phyloP scores from a whole-genome alignment of 2,888 invertebrate species.

The Alloscopus bannaensis region DNA sequence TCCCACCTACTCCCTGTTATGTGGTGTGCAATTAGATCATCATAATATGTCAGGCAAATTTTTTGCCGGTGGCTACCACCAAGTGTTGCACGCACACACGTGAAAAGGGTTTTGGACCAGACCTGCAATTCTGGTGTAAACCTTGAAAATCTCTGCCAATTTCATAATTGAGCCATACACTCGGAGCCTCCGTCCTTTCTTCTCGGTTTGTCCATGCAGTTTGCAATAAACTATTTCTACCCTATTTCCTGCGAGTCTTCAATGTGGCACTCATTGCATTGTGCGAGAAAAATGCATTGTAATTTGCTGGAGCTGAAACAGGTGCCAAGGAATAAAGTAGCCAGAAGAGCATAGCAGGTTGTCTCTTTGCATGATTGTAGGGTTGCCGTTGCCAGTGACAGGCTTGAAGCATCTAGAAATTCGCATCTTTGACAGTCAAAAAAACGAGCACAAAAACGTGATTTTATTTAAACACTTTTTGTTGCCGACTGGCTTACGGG shows the following conservation, averaged over 20 bases:
- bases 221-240: too few relatives aligned
- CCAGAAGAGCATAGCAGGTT: not conserved
- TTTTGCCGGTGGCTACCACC: slow-evolving; percentile 16
- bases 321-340: not conserved
- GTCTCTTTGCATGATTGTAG: not conserved
- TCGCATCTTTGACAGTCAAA: not conserved
- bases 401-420: not conserved
- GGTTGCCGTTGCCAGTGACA: not conserved
- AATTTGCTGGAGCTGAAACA: slow-evolving; percentile 1
- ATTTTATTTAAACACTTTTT: slow-evolving; percentile 25
- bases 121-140: slow-evolving; percentile 2
- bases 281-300: not conserved
- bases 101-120: not conserved
- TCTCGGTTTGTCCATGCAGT: not conserved
- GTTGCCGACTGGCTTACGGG: slow-evolving; percentile 41
- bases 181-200: not conserved
- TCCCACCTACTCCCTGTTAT: not conserved
- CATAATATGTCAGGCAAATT: slow-evolving; percentile 19
- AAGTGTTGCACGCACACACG: slow-evolving; percentile 3
- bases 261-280: not conserved
- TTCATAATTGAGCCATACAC: not conserved
- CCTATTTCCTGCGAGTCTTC: not conserved
- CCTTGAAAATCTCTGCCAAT: slow-evolving; percentile 18
- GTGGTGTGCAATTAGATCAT: slow-evolving; percentile 8
- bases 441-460: slow-evolving; percentile 7